Evolutionary conservation across 2,888 invertebrate genomes (phyloP).

Genomic region (Ellobium chinense): DNA sequence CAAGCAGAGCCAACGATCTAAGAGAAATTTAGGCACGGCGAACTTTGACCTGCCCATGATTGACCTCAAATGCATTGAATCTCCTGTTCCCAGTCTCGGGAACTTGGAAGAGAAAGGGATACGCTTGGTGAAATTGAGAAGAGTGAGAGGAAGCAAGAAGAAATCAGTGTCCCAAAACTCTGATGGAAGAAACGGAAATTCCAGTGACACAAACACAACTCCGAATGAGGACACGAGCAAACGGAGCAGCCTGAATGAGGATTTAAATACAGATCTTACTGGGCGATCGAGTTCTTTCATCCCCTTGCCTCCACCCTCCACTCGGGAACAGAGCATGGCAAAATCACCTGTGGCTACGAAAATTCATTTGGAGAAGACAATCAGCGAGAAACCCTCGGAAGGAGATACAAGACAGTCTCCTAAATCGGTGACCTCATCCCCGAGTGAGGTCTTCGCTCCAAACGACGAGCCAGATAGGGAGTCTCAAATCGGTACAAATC

Average conservation of each 20-base stretch:
- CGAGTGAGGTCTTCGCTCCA: not conserved
- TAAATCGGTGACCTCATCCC: not conserved
- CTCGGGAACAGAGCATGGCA: not conserved
- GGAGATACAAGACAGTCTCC: not conserved
- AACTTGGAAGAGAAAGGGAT: conserved; percentile 21
- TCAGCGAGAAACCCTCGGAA: not conserved
- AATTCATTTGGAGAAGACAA: not conserved
- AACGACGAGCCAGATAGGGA: not conserved
- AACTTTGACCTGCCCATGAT: conserved; percentile 24
- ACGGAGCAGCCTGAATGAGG: not conserved
- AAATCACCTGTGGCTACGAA: not conserved
- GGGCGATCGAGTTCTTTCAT: not conserved
- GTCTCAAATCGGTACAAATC: not conserved
- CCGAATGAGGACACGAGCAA: not conserved
- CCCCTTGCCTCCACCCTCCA: not conserved
- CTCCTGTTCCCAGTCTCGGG: not conserved
- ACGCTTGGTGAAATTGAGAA: not conserved
- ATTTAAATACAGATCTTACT: not conserved
- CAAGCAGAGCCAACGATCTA: not conserved
- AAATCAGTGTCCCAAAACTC: not conserved
- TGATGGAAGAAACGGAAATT: not conserved
- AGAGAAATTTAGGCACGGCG: not conserved
- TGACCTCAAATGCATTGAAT: conserved; percentile 20
- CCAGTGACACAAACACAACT: not conserved
- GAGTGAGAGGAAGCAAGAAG: not conserved